Base-by-base conservation (phyloP, 1,140 invertebrate species). In the Anastrepha obliqua region DNA sequence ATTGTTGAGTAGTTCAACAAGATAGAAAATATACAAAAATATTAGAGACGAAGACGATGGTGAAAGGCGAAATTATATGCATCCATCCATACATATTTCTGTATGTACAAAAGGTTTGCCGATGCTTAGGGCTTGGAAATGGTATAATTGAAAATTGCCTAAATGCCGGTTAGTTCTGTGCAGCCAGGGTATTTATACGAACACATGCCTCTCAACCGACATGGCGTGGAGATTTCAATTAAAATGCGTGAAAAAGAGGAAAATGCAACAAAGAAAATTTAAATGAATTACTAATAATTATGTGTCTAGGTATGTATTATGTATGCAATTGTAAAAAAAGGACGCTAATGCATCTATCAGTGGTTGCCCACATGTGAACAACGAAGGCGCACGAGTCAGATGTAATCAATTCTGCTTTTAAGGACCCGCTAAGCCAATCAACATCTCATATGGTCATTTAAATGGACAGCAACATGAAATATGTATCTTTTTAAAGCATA, bases 191-290 rank as follows among this genome's bases (percentile, higher is more conserved):
- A 7, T 44, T 62, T 13, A 62, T 8, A 42, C 20, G 29, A 39
- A 7, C 8, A 39, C 2, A 67, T 67, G 29, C 29, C 42, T 2
- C 13, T 11, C 42, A 70, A 11, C 39, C 60, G 42, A 29, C 42
- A 15, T 5, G 42, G 13, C 42, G 42, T 44, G 42, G 15, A 47
- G 11, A 5, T 70, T 70, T 70, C 67, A 70, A 47, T 70, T 42
- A 70, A 70, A 70, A 47, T 70, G 67, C 2, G 42, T 70, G 67
- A 70, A 70, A 70, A 47, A 70, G 67, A 39, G 6, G 39, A 39
- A 65, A 67, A 67, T 67, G 9, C 7, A 39, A 47, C 42, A 17
- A 39, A 47, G 17, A 62, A 5, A 62, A 62, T 62, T 62, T 8
- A 62, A 62, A 62, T 15, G 9, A 67, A 39, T 39, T 13, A 67